Base-by-base conservation (phyloP, 2,113 vertebrate species). In the Lutjanus erythropterus region DNA sequence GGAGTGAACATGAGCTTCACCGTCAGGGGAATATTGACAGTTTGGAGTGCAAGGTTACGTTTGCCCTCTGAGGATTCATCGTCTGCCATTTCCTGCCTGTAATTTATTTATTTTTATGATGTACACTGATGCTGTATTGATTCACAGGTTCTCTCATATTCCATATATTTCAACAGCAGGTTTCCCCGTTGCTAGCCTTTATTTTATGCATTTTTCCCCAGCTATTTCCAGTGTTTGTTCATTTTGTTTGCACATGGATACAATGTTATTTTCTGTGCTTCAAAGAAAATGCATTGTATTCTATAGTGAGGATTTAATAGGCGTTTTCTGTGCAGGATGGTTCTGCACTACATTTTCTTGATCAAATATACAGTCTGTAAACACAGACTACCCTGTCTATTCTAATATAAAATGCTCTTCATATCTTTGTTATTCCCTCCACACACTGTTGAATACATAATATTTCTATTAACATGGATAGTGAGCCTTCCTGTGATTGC, bases 41-140 rank as follows among this genome's bases (percentile, higher is more conserved):
- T 81, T 82, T 84, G 79, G 84, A 83, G 87, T 83, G 87, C 86
- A 85, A 91, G 85, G 83, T 88, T 88, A 89, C 60, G n/a, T 75
- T 78, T 49, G 21, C 49, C 80, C 85, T 84, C 77, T 10, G 47
- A 81, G 85, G 83, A 78, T 86, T 85, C 83, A 75, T 86, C 56
- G 46, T 79, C 79, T 81, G 78, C 78, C 83, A 89, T 84, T 91
- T 93, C 86, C 92, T 88, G 84, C 42, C 70, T 75, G 69, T 81
- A 81, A 86, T 89, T 75, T 71, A 78, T 88, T 89, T 84, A 87
- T 85, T 80, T 69, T 56, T 9, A 83, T 81, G 64, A 74, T 50
- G 52, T 56, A 31, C 7, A 7, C 14, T n/a, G 53, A 66, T 75
- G 37, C 52, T 78, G 19, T 44, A 68, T 60, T 66, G 50, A 77